Evolutionary conservation across 2,797 vertebrate species (phyloP), one percentile per base, ranked within the genome.

Genomic region (Allobates femoralis): DNA sequence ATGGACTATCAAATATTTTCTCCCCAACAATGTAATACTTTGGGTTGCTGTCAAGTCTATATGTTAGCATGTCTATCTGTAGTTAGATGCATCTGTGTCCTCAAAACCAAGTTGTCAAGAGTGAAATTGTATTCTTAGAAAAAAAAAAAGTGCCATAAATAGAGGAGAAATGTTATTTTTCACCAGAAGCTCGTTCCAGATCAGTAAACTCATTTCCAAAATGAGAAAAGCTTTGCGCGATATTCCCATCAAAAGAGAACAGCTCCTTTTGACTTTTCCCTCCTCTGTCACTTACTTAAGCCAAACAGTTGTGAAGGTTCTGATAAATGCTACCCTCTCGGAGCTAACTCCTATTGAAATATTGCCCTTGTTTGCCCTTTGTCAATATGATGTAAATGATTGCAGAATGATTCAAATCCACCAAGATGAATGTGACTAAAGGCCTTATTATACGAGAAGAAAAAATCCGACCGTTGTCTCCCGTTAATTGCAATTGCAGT

Each of bases 301-400:
- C 64, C 51, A 80, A 80, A 86, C 77, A 80, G 62, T 80, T 50
- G 53, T 71, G 77, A 74, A 74, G 26, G 18, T 56, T 23, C 78
- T 86, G 67, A 80, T 80, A 80, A 80, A 80, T 74, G 66, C 51
- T 85, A 79, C 32, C 30, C 84, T 79, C 30, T 80, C 16, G 26
- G 66, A 74, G 81, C 34, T 53, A 15, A 74, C 51, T 34, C 78
- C 55, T 74, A 86, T 56, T 71, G 74, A 86, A 80, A 86, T 86
- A 86, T 80, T 73, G 67, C 78, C 75, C 84, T 80, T 56, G 55
- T 74, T 80, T 83, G 69, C 83, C 83, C 71, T 84, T 84, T 76
- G 71, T 77, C 83, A 84, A 84, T 84, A 77, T 55, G 71, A 77
- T 84, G 83, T 76, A 66, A 84, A 64, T 77, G 83, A 76, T 84